A percentile compares a stretch with the other conserved stretches of the same genome.
Conservation (phyloP, 2,113 vertebrate species). For the rabbit (Oryctolagus cuniculus) region DNA sequence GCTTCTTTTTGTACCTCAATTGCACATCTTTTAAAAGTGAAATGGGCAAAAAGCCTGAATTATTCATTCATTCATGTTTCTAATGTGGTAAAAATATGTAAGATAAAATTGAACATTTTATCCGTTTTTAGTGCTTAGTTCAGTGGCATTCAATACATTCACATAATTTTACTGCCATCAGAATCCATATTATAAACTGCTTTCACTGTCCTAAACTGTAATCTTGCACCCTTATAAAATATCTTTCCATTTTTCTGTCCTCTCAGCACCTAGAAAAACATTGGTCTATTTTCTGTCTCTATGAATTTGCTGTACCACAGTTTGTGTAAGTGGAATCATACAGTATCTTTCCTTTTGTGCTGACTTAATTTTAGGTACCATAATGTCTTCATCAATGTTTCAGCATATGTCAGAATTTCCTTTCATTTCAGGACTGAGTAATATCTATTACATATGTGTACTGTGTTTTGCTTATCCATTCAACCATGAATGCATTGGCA, state of each 20-base stretch:
- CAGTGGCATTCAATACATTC: neutral
- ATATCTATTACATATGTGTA: neutral
- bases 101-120: neutral
- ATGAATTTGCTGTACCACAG: neutral
- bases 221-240: neutral
- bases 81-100: neutral
- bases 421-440: neutral
- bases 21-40: neutral
- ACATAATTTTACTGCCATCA: neutral
- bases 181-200: neutral
- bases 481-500: neutral
- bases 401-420: neutral
- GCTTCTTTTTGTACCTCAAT: neutral
- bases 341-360: neutral
- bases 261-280: neutral
- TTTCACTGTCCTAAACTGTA: neutral
- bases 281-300: neutral
- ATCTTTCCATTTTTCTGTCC: neutral
- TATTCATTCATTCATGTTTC: neutral
- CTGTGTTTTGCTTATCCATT: neutral
- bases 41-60: neutral
- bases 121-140: neutral
- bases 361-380: neutral
- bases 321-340: neutral
- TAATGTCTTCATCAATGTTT: neutral